A percentile compares a stretch with the other conserved stretches of the same genome.
phyloP scores from a whole-genome alignment of 2,888 invertebrate species.

The Latrodectus hesperus region DNA sequence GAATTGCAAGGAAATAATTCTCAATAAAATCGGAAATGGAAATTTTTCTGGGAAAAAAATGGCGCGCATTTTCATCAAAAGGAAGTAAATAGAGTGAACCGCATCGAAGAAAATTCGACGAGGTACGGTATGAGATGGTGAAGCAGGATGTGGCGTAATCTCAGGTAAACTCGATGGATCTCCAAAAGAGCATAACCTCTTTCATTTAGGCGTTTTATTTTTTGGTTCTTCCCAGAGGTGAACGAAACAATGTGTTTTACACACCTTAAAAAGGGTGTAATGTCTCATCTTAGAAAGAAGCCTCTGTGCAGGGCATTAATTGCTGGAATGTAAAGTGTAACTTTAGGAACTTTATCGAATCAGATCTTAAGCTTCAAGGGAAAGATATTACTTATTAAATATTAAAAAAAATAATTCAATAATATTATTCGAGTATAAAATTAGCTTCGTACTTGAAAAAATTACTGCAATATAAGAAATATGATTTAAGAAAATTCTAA shows the following conservation, averaged over 20 bases:
- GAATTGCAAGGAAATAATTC: too few species aligned
- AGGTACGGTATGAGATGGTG: not conserved
- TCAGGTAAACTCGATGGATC: slow-evolving; percentile 22
- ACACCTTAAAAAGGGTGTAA: slow-evolving; percentile 60
- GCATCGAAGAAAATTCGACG: slow-evolving; percentile 1
- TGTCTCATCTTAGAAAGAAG: not conserved
- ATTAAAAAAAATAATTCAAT: too few species aligned
- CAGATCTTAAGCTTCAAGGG: not conserved
- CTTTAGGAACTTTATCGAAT: not conserved
- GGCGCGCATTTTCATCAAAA: not conserved
- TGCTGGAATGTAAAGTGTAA: too few species aligned
- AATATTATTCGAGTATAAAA: too few species aligned
- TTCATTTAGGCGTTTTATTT: slow-evolving; percentile 24
- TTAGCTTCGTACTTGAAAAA: too few species aligned
- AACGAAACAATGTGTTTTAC: slow-evolving; percentile 52
- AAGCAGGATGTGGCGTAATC: slow-evolving; percentile 40
- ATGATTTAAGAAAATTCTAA: too few species aligned
- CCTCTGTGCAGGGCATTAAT: too few species aligned
- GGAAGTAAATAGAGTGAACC: not conserved
- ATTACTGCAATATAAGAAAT: too few species aligned
- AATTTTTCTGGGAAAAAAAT: too few species aligned
- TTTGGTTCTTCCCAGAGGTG: not conserved
- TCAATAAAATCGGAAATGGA: too few species aligned
- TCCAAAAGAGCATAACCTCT: slow-evolving; percentile 44
- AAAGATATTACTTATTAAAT: too few species aligned